A percentile compares a stretch with the other conserved stretches of the same genome.
These are phyloP conservation scores for Mustela erminea DNA, from an alignment of 2,797 vertebrate species.

Conservation along the genomic window DNA sequence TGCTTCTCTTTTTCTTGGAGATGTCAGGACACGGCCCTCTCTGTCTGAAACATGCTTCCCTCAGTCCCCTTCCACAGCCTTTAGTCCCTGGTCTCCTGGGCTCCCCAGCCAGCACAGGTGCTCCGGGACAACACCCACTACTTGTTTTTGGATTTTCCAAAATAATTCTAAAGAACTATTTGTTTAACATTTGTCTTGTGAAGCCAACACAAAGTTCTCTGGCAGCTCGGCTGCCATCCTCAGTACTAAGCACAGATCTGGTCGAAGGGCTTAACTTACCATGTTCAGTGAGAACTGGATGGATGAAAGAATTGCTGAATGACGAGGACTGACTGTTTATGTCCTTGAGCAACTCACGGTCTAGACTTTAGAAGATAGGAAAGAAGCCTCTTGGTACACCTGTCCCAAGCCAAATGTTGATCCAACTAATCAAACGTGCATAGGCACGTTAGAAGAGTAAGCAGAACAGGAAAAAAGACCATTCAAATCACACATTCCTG, in stretches of 20 bases:
- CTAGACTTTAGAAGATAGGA: background rate
- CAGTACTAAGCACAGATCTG: background rate
- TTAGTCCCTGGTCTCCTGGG: accelerated
- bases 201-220: background rate
- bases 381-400: background rate
- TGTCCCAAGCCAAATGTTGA: background rate
- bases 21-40: background rate
- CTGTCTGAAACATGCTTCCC: background rate
- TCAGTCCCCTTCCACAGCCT: background rate
- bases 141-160: background rate
- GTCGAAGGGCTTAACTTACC: background rate
- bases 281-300: background rate
- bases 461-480: background rate
- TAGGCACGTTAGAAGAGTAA: background rate
- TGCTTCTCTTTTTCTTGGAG: background rate
- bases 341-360: background rate
- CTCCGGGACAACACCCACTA: background rate
- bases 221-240: background rate
- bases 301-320: background rate
- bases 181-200: background rate
- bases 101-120: background rate
- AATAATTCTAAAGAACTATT: constrained; percentile 14
- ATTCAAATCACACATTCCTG: background rate
- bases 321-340: background rate
- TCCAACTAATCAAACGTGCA: background rate